phyloP scores from a whole-genome alignment of 2,888 invertebrate species.

The Pelosia muscerda region DNA sequence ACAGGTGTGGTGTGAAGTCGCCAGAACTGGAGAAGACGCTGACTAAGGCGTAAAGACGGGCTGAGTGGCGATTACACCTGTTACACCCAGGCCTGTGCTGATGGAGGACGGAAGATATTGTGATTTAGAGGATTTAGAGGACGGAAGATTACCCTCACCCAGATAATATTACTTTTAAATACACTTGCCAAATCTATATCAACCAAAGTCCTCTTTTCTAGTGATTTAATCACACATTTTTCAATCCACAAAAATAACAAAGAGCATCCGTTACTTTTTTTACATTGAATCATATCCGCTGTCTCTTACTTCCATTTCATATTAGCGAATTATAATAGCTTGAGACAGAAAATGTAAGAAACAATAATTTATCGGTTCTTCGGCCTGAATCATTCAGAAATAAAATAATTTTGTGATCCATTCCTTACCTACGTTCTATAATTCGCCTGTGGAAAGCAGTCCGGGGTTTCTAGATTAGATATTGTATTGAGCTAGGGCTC shows the following conservation, averaged over 20 bases:
- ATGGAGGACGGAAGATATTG: too few relatives aligned
- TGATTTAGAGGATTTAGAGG: too few relatives aligned
- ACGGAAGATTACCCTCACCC: not conserved
- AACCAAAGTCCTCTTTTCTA: not conserved
- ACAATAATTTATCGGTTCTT: conserved; percentile 11
- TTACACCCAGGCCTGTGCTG: too few relatives aligned
- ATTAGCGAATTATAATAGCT: conserved; percentile 8
- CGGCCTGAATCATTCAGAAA: not conserved
- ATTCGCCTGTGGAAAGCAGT: too few relatives aligned
- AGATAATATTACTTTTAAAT: not conserved
- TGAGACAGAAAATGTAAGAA: not conserved
- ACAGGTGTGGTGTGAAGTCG: too few relatives aligned
- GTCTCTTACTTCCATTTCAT: not conserved
- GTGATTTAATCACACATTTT: conserved; percentile 8
- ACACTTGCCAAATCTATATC: not conserved
- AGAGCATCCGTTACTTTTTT: conserved; percentile 1
- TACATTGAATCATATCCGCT: conserved; percentile 20
- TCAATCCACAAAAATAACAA: conserved; percentile 1
- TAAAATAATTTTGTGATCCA: not conserved
- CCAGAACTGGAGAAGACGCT: too few relatives aligned
- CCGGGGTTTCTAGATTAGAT: too few relatives aligned
- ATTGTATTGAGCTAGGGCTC: not conserved
- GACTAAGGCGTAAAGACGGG: too few relatives aligned
- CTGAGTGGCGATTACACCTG: too few relatives aligned
- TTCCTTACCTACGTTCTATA: not conserved